Conservation (phyloP, 2,797 vertebrate genomes). For the Dendrocincla fuliginosa region DNA sequence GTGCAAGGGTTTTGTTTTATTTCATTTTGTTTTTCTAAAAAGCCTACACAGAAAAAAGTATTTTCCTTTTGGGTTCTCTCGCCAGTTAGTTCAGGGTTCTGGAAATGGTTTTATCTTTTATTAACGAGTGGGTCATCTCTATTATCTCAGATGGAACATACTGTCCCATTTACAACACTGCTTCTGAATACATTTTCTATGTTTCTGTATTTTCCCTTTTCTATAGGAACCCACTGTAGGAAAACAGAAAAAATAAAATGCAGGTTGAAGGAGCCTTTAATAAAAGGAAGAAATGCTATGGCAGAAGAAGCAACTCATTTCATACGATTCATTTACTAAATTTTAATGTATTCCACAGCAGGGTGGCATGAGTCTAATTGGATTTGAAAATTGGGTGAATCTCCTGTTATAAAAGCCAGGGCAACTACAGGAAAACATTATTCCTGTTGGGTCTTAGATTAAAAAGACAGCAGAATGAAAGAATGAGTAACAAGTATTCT, state of each 20-base stretch:
- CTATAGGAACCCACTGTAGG: not conserved
- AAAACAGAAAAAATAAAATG: not conserved
- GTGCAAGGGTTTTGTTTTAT: not conserved
- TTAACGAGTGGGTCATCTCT: not conserved
- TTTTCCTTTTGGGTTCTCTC: not conserved
- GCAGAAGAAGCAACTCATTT: not conserved
- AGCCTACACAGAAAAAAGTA: not conserved
- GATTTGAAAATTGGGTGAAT: constrained; percentile 39
- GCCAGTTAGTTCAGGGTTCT: not conserved
- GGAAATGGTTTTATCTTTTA: not conserved
- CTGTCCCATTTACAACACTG: not conserved
- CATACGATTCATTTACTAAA: not conserved
- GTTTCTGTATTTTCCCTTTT: not conserved
- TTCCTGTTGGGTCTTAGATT: not conserved
- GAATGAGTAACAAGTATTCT: not conserved
- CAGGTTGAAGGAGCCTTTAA: not conserved
- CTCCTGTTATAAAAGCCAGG: constrained; percentile 17
- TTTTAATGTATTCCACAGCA: constrained; percentile 2
- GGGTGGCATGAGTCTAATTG: constrained; percentile 6
- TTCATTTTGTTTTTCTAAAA: not conserved
- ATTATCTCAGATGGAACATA: not conserved
- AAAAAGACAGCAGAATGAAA: not conserved
- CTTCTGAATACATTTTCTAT: not conserved
- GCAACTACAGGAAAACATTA: not conserved
- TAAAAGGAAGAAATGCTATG: not conserved